phyloP scores from a whole-genome alignment of 2,113 vertebrate species.

The Myrmophylax atrothorax region DNA sequence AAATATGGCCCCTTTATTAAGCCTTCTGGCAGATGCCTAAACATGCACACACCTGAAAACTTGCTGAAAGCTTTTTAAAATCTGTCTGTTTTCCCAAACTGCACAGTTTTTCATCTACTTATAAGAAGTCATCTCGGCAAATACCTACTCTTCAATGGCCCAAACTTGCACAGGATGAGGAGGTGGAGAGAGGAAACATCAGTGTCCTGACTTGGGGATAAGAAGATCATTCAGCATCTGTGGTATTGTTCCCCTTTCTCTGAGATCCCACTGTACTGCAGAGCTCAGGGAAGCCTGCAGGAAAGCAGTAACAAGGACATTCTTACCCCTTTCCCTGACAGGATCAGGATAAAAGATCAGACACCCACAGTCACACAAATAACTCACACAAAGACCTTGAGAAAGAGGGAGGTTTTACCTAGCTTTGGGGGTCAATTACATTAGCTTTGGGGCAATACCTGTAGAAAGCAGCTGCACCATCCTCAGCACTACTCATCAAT shows the following conservation, averaged over 20 bases:
- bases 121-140: not conserved
- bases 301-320: not conserved
- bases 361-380: not conserved
- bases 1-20: not conserved
- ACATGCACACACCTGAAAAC: not conserved
- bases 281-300: not conserved
- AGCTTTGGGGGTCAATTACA: not conserved
- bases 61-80: not conserved
- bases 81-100: not conserved
- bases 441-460: not conserved
- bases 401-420: not conserved
- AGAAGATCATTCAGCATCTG: not conserved
- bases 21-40: not conserved
- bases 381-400: not conserved
- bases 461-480: not conserved
- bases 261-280: not conserved
- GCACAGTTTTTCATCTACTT: not conserved
- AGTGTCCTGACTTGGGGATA: not conserved
- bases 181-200: not conserved
- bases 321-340: not conserved
- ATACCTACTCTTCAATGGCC: not conserved
- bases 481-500: not conserved
- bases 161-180: not conserved
- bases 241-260: not conserved
- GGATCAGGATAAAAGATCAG: not conserved